phyloP scores from a whole-genome alignment of 2,113 vertebrate genomes.

The Xenus cinereus region DNA sequence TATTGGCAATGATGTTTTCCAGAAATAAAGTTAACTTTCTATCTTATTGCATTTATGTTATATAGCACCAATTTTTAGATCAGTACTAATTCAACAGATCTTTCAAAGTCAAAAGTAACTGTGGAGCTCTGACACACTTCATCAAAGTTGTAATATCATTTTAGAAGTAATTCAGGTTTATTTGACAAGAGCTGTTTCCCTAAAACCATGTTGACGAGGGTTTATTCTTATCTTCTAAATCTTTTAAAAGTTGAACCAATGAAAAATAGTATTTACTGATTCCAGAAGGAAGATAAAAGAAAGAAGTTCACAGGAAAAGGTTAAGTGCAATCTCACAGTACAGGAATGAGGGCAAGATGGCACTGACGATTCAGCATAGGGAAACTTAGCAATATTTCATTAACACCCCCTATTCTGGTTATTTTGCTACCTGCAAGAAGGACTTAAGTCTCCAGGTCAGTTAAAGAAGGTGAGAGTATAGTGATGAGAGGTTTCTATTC shows the following conservation, averaged over 20 bases:
- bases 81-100: not conserved
- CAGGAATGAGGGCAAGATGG: not conserved
- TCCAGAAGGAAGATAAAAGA: not conserved
- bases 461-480: not conserved
- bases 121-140: not conserved
- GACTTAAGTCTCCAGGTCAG: not conserved
- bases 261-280: not conserved
- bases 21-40: not conserved
- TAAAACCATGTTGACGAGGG: not conserved
- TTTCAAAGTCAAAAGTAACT: not conserved
- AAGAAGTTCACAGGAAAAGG: not conserved
- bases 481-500: not conserved
- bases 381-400: not conserved
- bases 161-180: not conserved
- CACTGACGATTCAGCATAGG: not conserved
- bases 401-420: not conserved
- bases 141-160: not conserved
- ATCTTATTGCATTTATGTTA: not conserved
- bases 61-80: not conserved
- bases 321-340: not conserved
- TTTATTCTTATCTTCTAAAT: not conserved
- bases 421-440: not conserved
- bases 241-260: not conserved
- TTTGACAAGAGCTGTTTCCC: not conserved
- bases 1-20: not conserved